These are phyloP conservation scores for Jacana jacana DNA, from an alignment of 2,113 vertebrate genomes.

Conservation along the genomic window DNA sequence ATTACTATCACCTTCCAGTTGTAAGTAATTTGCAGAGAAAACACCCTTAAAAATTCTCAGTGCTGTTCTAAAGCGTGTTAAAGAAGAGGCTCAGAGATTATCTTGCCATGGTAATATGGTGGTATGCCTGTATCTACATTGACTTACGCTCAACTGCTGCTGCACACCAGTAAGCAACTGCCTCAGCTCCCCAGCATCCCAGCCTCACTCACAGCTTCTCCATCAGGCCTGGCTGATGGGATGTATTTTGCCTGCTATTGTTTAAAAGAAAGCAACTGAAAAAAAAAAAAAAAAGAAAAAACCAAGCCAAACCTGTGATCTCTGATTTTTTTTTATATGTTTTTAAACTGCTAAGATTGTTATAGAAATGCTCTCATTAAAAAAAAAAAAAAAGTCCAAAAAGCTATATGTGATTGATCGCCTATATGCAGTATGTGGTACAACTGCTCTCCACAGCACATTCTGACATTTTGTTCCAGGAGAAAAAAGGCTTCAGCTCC, in stretches of 20 bases:
- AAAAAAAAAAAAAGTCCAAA: neutral
- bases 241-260: neutral
- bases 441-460: neutral
- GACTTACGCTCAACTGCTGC: neutral
- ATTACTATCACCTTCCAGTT: neutral
- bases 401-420: neutral
- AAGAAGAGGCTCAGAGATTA: neutral
- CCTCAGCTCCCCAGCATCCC: neutral
- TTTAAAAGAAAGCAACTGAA: neutral
- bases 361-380: neutral
- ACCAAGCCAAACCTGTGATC: neutral
- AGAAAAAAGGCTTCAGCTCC: neutral
- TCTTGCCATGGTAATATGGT: neutral
- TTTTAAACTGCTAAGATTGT: neutral
- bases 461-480: slow-evolving; percentile 17
- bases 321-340: neutral
- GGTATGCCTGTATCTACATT: neutral
- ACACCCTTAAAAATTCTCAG: neutral
- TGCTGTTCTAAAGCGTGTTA: neutral
- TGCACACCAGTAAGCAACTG: neutral
- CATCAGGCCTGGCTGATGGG: neutral
- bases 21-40: neutral
- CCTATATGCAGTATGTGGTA: neutral
- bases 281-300: too few species aligned
- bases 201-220: neutral